Conservation (phyloP, 2,888 invertebrate species). For the Tetragnatha montana region DNA sequence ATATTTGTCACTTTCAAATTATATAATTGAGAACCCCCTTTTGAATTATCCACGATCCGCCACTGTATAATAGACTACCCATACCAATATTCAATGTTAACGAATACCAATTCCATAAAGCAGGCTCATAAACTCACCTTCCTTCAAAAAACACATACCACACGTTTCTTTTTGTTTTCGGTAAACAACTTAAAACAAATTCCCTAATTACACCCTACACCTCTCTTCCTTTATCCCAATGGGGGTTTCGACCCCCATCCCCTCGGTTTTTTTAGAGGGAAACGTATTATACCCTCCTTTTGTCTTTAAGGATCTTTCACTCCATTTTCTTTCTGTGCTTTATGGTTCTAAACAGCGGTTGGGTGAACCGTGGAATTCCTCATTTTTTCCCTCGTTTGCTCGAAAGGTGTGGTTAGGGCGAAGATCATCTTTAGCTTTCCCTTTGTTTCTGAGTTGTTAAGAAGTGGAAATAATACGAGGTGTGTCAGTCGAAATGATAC, state of each 20-base stretch:
- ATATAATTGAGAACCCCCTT: too few relatives aligned
- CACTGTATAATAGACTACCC: too few relatives aligned
- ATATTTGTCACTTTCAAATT: too few relatives aligned
- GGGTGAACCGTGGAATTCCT: neutral
- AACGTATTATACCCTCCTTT: constrained; percentile 7
- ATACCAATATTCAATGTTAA: too few relatives aligned
- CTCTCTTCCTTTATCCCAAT: neutral
- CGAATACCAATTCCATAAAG: too few relatives aligned
- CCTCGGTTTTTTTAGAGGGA: constrained; percentile 4
- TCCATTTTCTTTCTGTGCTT: neutral
- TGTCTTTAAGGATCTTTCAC: constrained; percentile 8
- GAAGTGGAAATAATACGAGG: neutral
- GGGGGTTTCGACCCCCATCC: neutral
- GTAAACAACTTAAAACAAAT: constrained; percentile 32
- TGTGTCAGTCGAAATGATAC: neutral
- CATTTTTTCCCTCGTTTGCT: neutral
- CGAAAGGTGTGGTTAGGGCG: constrained; percentile 10
- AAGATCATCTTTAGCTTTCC: neutral
- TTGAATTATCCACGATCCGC: too few relatives aligned
- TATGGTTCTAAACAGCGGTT: neutral
- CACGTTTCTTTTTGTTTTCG: neutral
- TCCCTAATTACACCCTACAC: constrained; percentile 16
- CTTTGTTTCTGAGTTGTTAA: constrained; percentile 13
- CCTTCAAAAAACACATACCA: neutral
- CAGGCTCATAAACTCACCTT: neutral